Percentiles rank a stretch among this genome's conserved stretches.
These are phyloP conservation scores for Australoheros facetus DNA, from an alignment of 2,797 vertebrate genomes.

Conservation along the genomic window DNA sequence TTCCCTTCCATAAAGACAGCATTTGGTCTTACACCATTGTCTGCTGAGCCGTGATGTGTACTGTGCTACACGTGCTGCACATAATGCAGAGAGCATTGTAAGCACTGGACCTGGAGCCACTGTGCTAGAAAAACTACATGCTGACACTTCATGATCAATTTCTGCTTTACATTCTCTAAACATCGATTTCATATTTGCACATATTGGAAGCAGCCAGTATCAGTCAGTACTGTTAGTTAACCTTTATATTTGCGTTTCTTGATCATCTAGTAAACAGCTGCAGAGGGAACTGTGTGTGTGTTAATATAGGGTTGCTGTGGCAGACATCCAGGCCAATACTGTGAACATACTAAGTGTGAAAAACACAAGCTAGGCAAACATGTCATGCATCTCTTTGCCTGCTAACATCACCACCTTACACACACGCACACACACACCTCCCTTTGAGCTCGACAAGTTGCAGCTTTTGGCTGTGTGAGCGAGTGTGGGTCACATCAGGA, in stretches of 20 bases:
- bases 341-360: not conserved
- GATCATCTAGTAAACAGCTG: not conserved
- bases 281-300: not conserved
- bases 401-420: not conserved
- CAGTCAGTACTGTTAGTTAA: not conserved
- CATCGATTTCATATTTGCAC: not conserved
- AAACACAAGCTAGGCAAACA: not conserved
- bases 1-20: not conserved
- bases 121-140: not conserved
- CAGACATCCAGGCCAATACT: not conserved
- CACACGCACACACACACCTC: conserved; percentile 15
- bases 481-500: conserved; percentile 63
- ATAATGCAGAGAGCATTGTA: not conserved
- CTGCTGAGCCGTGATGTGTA: not conserved
- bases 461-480: conserved; percentile 31
- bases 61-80: not conserved
- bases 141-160: not conserved
- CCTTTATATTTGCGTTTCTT: not conserved
- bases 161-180: not conserved
- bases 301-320: not conserved
- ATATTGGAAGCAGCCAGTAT: not conserved
- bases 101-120: not conserved
- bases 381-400: not conserved
- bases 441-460: conserved; percentile 25
- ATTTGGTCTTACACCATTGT: not conserved